These are phyloP conservation scores for Bungarus multicinctus DNA, from an alignment of 2,113 vertebrate genomes.

Conservation along the genomic window DNA sequence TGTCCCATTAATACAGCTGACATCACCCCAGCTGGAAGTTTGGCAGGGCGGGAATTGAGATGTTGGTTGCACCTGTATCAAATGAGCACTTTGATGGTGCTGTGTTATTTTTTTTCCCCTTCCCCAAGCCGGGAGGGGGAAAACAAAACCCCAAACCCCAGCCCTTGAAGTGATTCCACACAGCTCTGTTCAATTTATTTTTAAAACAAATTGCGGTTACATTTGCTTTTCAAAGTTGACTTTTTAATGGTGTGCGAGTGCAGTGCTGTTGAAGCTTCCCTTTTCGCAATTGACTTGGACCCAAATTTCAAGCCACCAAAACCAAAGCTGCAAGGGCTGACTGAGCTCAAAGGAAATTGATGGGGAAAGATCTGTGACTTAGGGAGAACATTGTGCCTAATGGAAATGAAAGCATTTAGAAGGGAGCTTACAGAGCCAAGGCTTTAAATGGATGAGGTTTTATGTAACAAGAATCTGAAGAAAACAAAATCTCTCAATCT, in stretches of 20 bases:
- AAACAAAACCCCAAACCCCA: neutral
- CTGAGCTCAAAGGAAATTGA: neutral
- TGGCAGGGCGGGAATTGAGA: slow-evolving; percentile 6
- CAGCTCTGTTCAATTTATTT: slow-evolving; percentile 36
- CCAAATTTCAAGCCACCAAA: slow-evolving; percentile 7
- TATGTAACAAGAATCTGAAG: neutral
- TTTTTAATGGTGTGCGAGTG: slow-evolving; percentile 29
- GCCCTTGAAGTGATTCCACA: slow-evolving; percentile 36
- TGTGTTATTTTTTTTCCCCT: neutral
- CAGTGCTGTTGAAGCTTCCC: slow-evolving; percentile 9
- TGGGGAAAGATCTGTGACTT: neutral
- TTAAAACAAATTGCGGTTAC: slow-evolving; percentile 33
- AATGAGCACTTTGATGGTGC: slow-evolving; percentile 22
- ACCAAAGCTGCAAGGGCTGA: neutral
- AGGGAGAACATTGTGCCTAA: neutral
- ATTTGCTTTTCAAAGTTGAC: slow-evolving; percentile 39
- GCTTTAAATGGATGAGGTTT: neutral
- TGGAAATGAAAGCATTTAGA: neutral
- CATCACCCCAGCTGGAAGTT: slow-evolving; percentile 33
- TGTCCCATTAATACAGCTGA: slow-evolving; percentile 15
- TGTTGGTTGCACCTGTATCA: slow-evolving; percentile 34
- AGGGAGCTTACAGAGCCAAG: neutral
- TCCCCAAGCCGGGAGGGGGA: slow-evolving; percentile 11
- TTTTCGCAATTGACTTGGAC: slow-evolving; percentile 9
- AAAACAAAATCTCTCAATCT: neutral